phyloP scores from a whole-genome alignment of 2,888 invertebrate genomes.

The Zygogramma bicolorata region DNA sequence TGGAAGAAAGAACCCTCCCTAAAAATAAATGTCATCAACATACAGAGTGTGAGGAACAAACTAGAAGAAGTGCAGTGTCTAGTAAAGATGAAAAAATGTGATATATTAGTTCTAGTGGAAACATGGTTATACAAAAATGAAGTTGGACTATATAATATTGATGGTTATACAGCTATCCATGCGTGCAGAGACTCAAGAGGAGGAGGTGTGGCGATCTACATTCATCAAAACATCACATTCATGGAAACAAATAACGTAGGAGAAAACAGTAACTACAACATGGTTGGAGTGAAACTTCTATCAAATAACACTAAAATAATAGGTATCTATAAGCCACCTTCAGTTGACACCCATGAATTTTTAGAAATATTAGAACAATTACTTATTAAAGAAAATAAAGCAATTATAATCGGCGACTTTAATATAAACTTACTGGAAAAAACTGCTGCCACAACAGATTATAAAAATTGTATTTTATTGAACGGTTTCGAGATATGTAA shows the following conservation, averaged over 20 bases:
- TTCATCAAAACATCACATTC: neutral
- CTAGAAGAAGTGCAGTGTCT: too few species aligned
- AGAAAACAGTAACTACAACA: neutral
- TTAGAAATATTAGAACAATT: too few species aligned
- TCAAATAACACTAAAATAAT: neutral
- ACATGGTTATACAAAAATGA: constrained; percentile 2
- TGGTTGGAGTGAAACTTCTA: neutral
- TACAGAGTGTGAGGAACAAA: too few species aligned
- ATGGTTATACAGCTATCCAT: constrained; percentile 8
- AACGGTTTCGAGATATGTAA: neutral
- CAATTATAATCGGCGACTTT: too few species aligned
- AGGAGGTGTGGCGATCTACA: constrained; percentile 3
- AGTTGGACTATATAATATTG: neutral
- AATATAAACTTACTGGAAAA: too few species aligned
- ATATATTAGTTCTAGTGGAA: too few species aligned
- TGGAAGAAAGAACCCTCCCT: too few species aligned
- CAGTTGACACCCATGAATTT: neutral
- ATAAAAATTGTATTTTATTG: neutral
- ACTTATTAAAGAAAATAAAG: neutral
- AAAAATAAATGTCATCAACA: too few species aligned
- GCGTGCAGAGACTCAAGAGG: neutral
- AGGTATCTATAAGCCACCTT: neutral
- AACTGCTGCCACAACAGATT: neutral
- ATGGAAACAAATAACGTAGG: neutral
- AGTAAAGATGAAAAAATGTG: too few species aligned